A percentile compares a stretch with the other conserved stretches of the same genome.
Conservation (phyloP, 2,113 vertebrate genomes). For the Ceyx cyanopectus region DNA sequence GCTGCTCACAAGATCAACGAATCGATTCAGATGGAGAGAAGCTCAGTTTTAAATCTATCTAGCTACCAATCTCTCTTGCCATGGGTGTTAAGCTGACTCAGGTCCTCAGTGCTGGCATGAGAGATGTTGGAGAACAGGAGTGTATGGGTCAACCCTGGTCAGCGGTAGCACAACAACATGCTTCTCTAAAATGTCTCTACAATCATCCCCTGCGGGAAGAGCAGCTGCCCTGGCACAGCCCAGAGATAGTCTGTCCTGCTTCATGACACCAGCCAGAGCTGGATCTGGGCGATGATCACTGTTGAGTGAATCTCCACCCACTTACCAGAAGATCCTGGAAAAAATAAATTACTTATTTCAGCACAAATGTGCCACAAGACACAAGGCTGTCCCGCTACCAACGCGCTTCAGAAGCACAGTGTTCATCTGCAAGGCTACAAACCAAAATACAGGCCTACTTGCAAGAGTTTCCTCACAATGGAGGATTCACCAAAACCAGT, state of each 20-base stretch:
- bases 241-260: neutral
- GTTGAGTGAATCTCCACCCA: neutral
- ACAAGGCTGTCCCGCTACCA: neutral
- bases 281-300: neutral
- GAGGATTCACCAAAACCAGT: neutral
- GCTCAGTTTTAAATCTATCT: neutral
- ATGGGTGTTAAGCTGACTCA: neutral
- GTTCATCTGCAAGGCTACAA: neutral
- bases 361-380: neutral
- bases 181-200: neutral
- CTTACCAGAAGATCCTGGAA: neutral
- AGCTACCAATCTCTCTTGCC: neutral
- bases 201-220: neutral
- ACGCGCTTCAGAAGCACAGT: neutral
- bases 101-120: accelerated
- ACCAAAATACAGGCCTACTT: neutral
- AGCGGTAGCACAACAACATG: accelerated
- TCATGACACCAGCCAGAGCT: neutral
- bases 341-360: neutral
- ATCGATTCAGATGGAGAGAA: accelerated
- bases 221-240: neutral
- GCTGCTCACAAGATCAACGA: neutral
- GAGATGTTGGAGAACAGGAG: neutral
- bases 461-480: neutral
- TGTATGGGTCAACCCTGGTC: accelerated